Base-by-base conservation (phyloP, 1,140 invertebrate species). In the Ephestia elutella region DNA sequence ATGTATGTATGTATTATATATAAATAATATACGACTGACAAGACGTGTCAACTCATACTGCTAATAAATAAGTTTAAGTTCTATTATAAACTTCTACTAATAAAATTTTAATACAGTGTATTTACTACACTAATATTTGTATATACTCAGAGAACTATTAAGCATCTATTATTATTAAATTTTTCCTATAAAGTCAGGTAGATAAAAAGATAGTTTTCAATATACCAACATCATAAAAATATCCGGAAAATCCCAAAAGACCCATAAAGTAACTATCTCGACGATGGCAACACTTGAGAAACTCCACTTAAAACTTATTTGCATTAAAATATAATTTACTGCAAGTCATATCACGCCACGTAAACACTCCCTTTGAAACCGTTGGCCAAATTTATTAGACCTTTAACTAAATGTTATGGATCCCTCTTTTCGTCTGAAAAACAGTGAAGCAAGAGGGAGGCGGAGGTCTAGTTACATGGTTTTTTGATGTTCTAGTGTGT, bases 351-450 rank as follows among this genome's bases (percentile, higher is more conserved):
- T 50, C 58, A 61, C 65, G 57, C 59, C 30, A 17, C 56, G 58
- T 70, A 74, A 74, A 74, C 63, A 69, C 60, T 53, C 65, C 70
- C 62, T 65, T 59, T 20, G 59, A 51, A 30, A 51, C 56, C 54
- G 32, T 48, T 30, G 5, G 10, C 62, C 62, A 60, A 54, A 49
- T 21, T 63, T 58, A 56, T 48, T 8, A 32, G 67, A 63, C 9
- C 65, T 62, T 19, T 30, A 21, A 54, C 15, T 30, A 21, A 60
- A 62, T 17, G 32, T 62, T 35, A 53, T 51, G 25, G 20, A 55
- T 53, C 56, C 57, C 56, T 59, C 57, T 48, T 54, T 62, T 63
- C 55, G 48, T 61, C 63, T 59, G 19, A 18, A 50, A 56, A 17
- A 28, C 50, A 15, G 8, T 13, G 38, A 38, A 13, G 20, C 13